Evolutionary conservation across 2,888 invertebrate species (phyloP).

Genomic region (Macropis europaea): DNA sequence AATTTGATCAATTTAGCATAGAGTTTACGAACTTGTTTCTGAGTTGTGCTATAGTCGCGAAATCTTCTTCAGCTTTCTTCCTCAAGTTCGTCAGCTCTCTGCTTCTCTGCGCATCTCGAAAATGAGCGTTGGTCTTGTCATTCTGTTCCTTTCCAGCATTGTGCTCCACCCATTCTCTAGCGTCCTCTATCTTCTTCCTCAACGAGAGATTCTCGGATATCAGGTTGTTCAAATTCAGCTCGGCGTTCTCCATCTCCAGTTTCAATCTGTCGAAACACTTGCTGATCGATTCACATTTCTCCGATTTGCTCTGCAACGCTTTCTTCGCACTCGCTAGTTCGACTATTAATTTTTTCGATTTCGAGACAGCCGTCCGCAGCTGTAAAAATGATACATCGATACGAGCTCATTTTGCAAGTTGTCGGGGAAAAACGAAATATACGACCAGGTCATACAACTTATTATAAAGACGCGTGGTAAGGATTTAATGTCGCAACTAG

Average conservation of each 20-base stretch:
- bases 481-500: too few relatives aligned
- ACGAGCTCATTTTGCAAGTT: too few relatives aligned
- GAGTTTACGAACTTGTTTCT: constrained; percentile 58
- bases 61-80: constrained; percentile 65
- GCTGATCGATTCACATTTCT: constrained; percentile 47
- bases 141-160: constrained; percentile 53
- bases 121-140: constrained; percentile 52
- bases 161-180: constrained; percentile 57
- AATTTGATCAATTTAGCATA: neutral
- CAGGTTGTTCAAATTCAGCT: constrained; percentile 60
- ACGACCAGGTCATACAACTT: too few relatives aligned
- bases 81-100: constrained; percentile 62
- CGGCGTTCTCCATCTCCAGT: constrained; percentile 55
- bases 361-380: constrained; percentile 47
- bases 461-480: too few relatives aligned
- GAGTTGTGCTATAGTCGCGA: constrained; percentile 54
- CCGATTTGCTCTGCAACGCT: constrained; percentile 48
- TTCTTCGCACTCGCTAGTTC: constrained; percentile 47
- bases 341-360: constrained; percentile 49
- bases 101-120: constrained; percentile 54
- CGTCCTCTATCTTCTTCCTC: constrained; percentile 62
- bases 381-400: constrained; percentile 40
- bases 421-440: too few relatives aligned
- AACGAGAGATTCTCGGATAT: constrained; percentile 58
- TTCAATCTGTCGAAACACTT: constrained; percentile 57